Evolutionary conservation across 1,140 invertebrate species (phyloP).

Genomic region (Sinella curviseta): DNA sequence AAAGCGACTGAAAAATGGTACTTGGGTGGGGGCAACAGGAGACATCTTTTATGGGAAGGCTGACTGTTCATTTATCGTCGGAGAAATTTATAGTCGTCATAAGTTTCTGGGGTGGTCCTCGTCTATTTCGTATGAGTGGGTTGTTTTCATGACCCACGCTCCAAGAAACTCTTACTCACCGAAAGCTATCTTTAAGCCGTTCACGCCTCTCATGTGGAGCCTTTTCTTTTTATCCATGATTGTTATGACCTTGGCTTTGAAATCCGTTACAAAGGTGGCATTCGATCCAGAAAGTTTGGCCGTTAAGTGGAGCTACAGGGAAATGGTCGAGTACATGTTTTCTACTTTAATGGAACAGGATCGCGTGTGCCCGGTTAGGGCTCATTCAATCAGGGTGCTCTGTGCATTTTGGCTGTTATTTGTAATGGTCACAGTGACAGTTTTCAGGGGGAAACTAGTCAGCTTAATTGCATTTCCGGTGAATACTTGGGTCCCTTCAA

Average conservation of each 20-base stretch:
- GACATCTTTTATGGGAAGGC: constrained; percentile 16
- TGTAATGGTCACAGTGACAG: neutral
- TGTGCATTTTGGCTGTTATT: constrained; percentile 27
- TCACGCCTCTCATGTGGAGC: neutral
- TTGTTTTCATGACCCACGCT: neutral
- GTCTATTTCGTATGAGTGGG: constrained; percentile 14
- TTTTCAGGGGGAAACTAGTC: neutral
- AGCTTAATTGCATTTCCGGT: neutral
- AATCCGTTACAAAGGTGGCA: neutral
- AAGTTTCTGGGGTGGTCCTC: neutral
- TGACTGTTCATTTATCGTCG: constrained; percentile 7
- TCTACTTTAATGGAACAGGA: constrained; percentile 20
- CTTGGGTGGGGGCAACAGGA: constrained; percentile 20
- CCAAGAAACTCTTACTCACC: neutral
- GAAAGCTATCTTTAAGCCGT: neutral
- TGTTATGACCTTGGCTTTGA: neutral
- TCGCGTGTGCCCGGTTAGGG: neutral
- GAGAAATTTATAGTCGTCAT: constrained; percentile 3
- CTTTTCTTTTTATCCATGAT: neutral
- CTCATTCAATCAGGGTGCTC: neutral
- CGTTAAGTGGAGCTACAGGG: neutral
- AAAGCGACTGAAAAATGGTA: neutral
- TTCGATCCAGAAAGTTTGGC: neutral
- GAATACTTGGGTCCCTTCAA: constrained; percentile 16
- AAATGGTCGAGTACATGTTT: constrained; percentile 10